Base-by-base conservation (phyloP, 2,113 vertebrate species). In the Grantiella picta region DNA sequence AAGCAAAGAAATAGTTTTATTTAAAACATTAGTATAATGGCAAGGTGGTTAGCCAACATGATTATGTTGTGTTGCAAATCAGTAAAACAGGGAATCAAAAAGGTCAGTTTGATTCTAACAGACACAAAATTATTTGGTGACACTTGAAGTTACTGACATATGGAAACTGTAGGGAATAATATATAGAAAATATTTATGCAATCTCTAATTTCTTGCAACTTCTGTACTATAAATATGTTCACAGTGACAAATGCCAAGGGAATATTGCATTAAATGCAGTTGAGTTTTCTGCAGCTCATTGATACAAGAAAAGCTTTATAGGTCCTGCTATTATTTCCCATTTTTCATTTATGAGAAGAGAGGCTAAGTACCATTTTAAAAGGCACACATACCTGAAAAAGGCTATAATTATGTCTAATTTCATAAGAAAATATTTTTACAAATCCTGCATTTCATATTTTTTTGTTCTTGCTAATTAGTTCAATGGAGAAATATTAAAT, bases 351-450 rank as follows among this genome's bases (percentile, higher is more conserved):
- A 68, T 64, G 50, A 75, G 71, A 79, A 66, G 27, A 75, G 60
- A 85, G 78, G 54, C 95, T 82, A 95, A 91, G 29, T 88, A 82
- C 70, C 11, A 33, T 85, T 91, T 91, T 87, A 93, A 90, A 92
- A 94, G 45, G 54, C 82, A 90, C 75, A 52, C 54, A 63, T 73
- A 70, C 24, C 33, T 91, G 91, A 59, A 95, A 91, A 95, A 91
- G 66, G 35, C 84, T 95, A 11, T 89, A 94, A 95, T 95, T 94
- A 96, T 44, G 17, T 86, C 77, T 69, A 66, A 87, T 91, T 95
- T 92, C 13, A 13, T 82, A 54, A 92, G 94, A 92, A 96, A 96
- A 95, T 96, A 95, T 95, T 97, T 95, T 92, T 91, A 95, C 93
- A 94, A 95, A 95, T 90, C 53, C 79, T 61, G 50, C 81, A 80